These are phyloP conservation scores for Noctua comes DNA, from an alignment of 2,888 invertebrate species.

Conservation along the genomic window DNA sequence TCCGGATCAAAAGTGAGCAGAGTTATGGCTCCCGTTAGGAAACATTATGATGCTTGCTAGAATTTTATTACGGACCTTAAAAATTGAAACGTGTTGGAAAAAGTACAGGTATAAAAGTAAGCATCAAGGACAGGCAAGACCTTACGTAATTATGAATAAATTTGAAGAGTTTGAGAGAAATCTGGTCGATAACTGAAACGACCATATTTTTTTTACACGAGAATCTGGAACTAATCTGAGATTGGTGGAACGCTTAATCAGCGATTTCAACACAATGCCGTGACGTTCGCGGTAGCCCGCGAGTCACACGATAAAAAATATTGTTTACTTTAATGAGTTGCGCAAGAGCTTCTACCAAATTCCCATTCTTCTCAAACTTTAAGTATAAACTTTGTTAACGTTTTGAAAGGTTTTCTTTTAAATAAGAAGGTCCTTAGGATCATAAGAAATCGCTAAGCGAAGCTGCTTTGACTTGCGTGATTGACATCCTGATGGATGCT, in stretches of 20 bases:
- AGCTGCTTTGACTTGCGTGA: conserved; percentile 4
- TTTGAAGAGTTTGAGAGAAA: conserved; percentile 24
- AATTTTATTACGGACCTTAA: conserved; percentile 30
- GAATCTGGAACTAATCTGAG: conserved; percentile 61
- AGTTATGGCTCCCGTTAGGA: conserved; percentile 29
- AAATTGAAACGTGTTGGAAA: neutral
- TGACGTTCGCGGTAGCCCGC: conserved; percentile 41
- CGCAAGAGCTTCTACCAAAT: conserved; percentile 29
- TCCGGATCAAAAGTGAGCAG: conserved; percentile 23
- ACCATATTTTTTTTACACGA: conserved; percentile 32
- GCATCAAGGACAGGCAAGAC: neutral
- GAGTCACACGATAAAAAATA: conserved; percentile 53
- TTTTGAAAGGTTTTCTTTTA: neutral
- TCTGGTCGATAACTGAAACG: conserved; percentile 21
- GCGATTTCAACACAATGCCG: conserved; percentile 60
- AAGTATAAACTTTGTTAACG: neutral
- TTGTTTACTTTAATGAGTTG: conserved; percentile 49
- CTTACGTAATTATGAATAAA: neutral
- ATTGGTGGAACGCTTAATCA: conserved; percentile 58
- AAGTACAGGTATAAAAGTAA: neutral
- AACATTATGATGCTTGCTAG: conserved; percentile 33
- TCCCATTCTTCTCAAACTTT: neutral
- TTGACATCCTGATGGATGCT: neutral
- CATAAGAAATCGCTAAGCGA: neutral
- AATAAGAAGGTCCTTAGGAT: neutral